These are phyloP conservation scores for Ephydatia muelleri DNA, from an alignment of 37 sponge, comb jelly and placozoan species.

Conservation along the genomic window DNA sequence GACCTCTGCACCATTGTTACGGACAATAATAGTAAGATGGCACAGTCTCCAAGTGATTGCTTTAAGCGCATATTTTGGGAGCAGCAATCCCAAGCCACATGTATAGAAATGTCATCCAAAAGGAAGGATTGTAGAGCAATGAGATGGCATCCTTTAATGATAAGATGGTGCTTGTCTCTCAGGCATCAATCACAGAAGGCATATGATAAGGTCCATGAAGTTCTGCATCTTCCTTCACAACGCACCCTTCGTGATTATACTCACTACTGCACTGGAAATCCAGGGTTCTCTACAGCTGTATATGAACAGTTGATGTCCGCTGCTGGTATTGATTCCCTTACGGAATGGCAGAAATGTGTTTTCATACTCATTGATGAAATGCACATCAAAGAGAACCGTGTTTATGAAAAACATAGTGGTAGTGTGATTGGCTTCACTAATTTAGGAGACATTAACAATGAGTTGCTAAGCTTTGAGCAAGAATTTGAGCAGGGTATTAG, in stretches of 20 bases:
- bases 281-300: neutral
- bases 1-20: neutral
- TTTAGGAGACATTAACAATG: neutral
- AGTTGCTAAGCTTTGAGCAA: neutral
- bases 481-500: neutral
- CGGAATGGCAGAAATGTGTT: conserved; percentile 23
- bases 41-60: neutral
- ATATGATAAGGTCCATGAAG: neutral
- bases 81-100: conserved; percentile 17
- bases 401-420: conserved; percentile 19
- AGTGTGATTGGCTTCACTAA: neutral
- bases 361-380: conserved; percentile 19
- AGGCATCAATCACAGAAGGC: conserved; percentile 8
- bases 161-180: conserved; percentile 11
- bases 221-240: neutral
- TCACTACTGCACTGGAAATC: neutral
- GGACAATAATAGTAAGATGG: neutral
- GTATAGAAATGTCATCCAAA: neutral
- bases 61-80: conserved; percentile 32
- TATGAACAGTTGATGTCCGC: neutral
- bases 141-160: conserved; percentile 39
- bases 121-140: conserved; percentile 9
- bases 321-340: neutral
- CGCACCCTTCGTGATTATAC: neutral
- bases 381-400: conserved; percentile 16